Percentiles rank a stretch among this genome's conserved stretches.
phyloP scores from a whole-genome alignment of 2,113 vertebrate genomes.

The Azemiops feae region DNA sequence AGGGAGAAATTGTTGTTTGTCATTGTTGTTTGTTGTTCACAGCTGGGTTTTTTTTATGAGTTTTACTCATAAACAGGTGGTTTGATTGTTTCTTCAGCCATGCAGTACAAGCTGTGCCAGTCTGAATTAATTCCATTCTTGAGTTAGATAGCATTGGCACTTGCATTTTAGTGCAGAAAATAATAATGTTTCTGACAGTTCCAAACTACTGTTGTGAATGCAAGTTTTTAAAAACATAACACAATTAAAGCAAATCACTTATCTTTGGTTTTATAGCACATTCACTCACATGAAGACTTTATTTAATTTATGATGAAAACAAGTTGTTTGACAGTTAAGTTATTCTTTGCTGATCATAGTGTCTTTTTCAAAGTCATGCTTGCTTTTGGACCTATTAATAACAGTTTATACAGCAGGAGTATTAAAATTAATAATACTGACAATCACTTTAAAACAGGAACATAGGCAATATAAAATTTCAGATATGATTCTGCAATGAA shows the following conservation, averaged over 20 bases:
- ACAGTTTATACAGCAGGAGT: slow-evolving; percentile 20
- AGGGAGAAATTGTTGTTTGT: slow-evolving; percentile 65
- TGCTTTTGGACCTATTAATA: slow-evolving; percentile 19
- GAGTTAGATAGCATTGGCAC: slow-evolving; percentile 39
- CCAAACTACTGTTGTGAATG: slow-evolving; percentile 36
- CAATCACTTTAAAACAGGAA: slow-evolving; percentile 16
- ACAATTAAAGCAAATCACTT: not conserved
- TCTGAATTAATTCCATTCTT: slow-evolving; percentile 60
- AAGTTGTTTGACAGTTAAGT: slow-evolving; percentile 25
- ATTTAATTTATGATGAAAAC: not conserved
- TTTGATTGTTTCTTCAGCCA: slow-evolving; percentile 68
- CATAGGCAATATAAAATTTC: not conserved
- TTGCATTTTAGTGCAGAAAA: slow-evolving; percentile 24
- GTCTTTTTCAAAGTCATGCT: slow-evolving; percentile 1
- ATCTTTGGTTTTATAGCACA: not conserved
- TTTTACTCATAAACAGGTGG: slow-evolving; percentile 84
- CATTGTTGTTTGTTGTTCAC: slow-evolving; percentile 70
- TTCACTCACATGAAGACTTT: slow-evolving; percentile 8
- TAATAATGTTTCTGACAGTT: slow-evolving; percentile 30
- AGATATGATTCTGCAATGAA: slow-evolving; percentile 20
- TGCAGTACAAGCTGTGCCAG: slow-evolving; percentile 41
- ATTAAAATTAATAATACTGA: not conserved
- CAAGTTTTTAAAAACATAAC: slow-evolving; percentile 6
- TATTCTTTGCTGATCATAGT: slow-evolving; percentile 6
- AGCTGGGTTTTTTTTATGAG: slow-evolving; percentile 71